Conservation (phyloP, 2,113 vertebrate species). For the Oreochromis tanganicae region DNA sequence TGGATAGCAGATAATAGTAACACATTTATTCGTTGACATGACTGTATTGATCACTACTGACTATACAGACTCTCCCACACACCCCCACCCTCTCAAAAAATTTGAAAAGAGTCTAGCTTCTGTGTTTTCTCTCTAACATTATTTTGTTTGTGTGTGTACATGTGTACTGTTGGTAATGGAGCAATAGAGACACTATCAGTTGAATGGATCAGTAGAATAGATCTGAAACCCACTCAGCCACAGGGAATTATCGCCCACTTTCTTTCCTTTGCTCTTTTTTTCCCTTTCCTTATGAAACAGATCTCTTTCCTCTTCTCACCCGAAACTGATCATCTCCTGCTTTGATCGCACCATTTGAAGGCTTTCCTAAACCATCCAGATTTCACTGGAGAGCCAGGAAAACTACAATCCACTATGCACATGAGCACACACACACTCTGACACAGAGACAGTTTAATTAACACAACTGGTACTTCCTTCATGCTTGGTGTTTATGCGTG, state of each 20-base stretch:
- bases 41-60: neutral
- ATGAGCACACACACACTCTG: neutral
- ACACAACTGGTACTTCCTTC: slow-evolving; percentile 45
- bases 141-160: neutral
- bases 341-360: slow-evolving; percentile 27
- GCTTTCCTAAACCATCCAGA: neutral
- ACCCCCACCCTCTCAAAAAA: neutral
- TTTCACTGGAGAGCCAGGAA: neutral
- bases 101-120: neutral
- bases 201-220: slow-evolving; percentile 30
- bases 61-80: neutral
- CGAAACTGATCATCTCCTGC: neutral
- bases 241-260: slow-evolving; percentile 18
- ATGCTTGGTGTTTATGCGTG: slow-evolving; percentile 1
- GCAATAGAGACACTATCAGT: slow-evolving; percentile 26
- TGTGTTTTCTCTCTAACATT: neutral
- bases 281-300: neutral
- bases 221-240: slow-evolving; percentile 45
- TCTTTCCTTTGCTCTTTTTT: neutral
- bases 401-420: slow-evolving; percentile 26
- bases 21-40: neutral
- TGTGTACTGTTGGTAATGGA: neutral
- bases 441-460: slow-evolving; percentile 29
- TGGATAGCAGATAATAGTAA: neutral
- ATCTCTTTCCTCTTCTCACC: neutral